A percentile compares a stretch with the other conserved stretches of the same genome.
These are phyloP conservation scores for Napeogenes sylphis DNA, from an alignment of 2,888 invertebrate genomes.

Conservation along the genomic window DNA sequence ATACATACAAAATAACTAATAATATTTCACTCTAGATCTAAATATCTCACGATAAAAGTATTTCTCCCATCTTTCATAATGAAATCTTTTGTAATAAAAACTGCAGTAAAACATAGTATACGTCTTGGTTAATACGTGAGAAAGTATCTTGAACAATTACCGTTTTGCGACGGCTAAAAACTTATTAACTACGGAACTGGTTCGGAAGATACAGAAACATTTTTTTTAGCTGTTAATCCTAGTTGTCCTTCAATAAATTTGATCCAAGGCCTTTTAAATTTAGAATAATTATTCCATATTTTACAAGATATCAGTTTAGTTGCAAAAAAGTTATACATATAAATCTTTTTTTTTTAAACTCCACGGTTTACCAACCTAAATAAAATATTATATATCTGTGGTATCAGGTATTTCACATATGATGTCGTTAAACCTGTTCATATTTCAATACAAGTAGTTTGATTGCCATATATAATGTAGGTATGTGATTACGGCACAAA, in stretches of 20 bases:
- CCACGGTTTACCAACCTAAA: too few relatives aligned
- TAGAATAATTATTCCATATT: too few relatives aligned
- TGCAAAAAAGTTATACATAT: too few relatives aligned
- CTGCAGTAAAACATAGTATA: constrained; percentile 14
- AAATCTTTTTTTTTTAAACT: neutral
- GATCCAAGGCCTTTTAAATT: too few relatives aligned
- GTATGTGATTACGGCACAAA: neutral
- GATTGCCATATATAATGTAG: constrained; percentile 5
- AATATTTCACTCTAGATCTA: neutral
- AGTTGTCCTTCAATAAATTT: constrained; percentile 11
- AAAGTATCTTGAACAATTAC: constrained; percentile 49
- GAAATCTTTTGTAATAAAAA: constrained; percentile 30
- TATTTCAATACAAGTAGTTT: constrained; percentile 3
- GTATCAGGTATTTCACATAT: constrained; percentile 5
- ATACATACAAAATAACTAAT: neutral
- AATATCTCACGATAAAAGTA: constrained; percentile 11
- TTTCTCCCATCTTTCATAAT: constrained; percentile 19
- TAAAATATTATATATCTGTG: too few relatives aligned
- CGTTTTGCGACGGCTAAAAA: constrained; percentile 41
- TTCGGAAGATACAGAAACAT: constrained; percentile 36
- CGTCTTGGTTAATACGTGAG: constrained; percentile 44
- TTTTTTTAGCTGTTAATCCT: constrained; percentile 29
- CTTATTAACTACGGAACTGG: constrained; percentile 43
- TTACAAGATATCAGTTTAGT: too few relatives aligned
- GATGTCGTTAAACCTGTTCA: constrained; percentile 2